phyloP scores from a whole-genome alignment of 1,140 invertebrate genomes.

The Dolichoris vasculosae region DNA sequence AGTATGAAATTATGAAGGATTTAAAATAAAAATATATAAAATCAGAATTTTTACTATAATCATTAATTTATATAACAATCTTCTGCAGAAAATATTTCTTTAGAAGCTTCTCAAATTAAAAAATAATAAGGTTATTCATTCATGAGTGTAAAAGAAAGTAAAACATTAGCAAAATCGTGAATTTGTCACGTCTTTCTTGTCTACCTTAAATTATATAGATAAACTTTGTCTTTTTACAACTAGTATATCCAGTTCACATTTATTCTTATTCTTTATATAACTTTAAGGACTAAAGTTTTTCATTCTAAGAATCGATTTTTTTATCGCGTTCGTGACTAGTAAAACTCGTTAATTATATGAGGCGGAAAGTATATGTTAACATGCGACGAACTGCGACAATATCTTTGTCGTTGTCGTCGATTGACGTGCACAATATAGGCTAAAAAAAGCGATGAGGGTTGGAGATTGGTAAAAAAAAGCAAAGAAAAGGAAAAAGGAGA shows the following conservation, averaged over 20 bases:
- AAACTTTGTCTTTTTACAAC: background rate
- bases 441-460: background rate
- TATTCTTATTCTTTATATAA: constrained; percentile 8
- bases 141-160: background rate
- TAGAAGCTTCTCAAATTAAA: constrained; percentile 8
- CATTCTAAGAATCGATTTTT: constrained; percentile 42
- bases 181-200: constrained; percentile 35
- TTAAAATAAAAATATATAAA: too few relatives aligned
- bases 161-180: too few relatives aligned
- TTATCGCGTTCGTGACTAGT: constrained; percentile 27
- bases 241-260: too few relatives aligned
- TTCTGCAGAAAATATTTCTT: too few relatives aligned
- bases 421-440: background rate
- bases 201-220: background rate
- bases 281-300: constrained; percentile 41
- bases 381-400: background rate
- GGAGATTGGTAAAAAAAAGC: background rate
- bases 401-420: background rate
- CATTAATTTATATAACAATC: too few relatives aligned
- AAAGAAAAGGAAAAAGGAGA: constrained; percentile 3
- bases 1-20: too few relatives aligned
- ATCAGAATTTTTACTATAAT: too few relatives aligned
- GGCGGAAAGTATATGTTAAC: background rate
- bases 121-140: constrained; percentile 38
- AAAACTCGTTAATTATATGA: constrained; percentile 60